These are phyloP conservation scores for Triplophysa bombifrons DNA, from an alignment of 2,797 vertebrate species.

Conservation along the genomic window DNA sequence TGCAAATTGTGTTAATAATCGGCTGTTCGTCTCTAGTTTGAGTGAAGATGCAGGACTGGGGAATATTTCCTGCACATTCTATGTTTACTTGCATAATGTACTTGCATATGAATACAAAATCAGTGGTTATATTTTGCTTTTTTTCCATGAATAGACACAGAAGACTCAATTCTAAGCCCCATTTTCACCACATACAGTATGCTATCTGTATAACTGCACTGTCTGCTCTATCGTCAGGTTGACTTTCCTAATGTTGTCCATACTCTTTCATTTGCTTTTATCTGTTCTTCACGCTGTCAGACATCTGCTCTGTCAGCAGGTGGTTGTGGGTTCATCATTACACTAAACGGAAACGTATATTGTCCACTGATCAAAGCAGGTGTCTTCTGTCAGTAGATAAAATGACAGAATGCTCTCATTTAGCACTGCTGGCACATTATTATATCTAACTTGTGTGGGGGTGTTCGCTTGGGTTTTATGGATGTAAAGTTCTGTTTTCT, in stretches of 20 bases:
- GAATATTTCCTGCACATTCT: too few relatives aligned
- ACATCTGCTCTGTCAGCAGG: conserved; percentile 33
- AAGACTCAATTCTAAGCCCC: neutral
- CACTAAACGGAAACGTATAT: conserved; percentile 21
- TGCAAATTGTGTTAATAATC: neutral
- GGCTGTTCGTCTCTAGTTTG: neutral
- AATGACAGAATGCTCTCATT: conserved; percentile 24
- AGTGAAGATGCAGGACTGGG: neutral
- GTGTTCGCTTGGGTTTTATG: neutral
- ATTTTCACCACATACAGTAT: neutral
- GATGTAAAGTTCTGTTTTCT: neutral
- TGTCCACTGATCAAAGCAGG: conserved; percentile 34
- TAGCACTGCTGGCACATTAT: conserved; percentile 12
- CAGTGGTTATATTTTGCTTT: neutral
- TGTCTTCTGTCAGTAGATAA: conserved; percentile 33
- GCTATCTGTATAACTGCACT: neutral
- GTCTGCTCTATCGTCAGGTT: conserved; percentile 12
- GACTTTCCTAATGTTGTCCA: conserved; percentile 3
- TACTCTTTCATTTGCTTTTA: conserved; percentile 26
- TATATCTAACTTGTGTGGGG: neutral
- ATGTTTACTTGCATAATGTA: neutral
- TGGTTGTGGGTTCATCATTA: conserved; percentile 41
- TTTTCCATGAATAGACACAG: neutral
- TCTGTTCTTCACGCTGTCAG: conserved; percentile 21
- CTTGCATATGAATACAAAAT: neutral